phyloP scores from a whole-genome alignment of 2,797 vertebrate genomes.

The Lagocephalus sceleratus region DNA sequence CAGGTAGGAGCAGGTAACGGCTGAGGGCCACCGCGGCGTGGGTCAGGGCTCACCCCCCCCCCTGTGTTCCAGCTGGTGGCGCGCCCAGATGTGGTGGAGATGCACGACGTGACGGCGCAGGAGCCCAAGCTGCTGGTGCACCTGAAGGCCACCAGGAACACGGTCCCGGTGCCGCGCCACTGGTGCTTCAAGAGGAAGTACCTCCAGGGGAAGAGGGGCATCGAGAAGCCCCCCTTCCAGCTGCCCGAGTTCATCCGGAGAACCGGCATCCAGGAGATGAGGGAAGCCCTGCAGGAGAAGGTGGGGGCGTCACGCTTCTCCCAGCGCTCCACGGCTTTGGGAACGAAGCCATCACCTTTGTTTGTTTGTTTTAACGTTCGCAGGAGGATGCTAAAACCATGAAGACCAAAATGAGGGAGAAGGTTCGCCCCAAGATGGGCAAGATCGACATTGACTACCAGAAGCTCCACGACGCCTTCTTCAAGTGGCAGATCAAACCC shows the following conservation, averaged over 20 bases:
- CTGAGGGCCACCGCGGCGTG: no score
- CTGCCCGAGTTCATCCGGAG: constrained; percentile 93
- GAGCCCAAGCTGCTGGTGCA: constrained; percentile 94
- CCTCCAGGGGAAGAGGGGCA: constrained; percentile 94
- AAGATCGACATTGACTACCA: constrained; percentile 97
- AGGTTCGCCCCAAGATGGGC: constrained; percentile 93
- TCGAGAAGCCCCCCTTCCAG: constrained; percentile 93
- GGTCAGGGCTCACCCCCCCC: no score
- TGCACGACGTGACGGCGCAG: constrained; percentile 94
- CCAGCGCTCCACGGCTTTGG: no score
- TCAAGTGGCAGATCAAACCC: constrained; percentile 96
- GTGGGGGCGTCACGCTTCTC: constrained; percentile 49
- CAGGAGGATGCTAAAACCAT: constrained; percentile 95
- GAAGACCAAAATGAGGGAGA: constrained; percentile 97
- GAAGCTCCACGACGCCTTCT: constrained; percentile 94
- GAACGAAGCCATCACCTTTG: background rate
- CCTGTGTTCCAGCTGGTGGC: constrained; percentile 80
- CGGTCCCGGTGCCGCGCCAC: constrained; percentile 90
- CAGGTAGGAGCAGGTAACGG: constrained; percentile 73
- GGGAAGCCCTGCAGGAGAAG: constrained; percentile 95
- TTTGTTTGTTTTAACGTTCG: background rate
- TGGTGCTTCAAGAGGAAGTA: constrained; percentile 98
- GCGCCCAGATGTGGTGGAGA: constrained; percentile 92
- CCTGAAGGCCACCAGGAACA: constrained; percentile 93
- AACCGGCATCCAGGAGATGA: constrained; percentile 96